Evolutionary conservation across 2,113 vertebrate species (phyloP).

Genomic region (Penelope pileata): DNA sequence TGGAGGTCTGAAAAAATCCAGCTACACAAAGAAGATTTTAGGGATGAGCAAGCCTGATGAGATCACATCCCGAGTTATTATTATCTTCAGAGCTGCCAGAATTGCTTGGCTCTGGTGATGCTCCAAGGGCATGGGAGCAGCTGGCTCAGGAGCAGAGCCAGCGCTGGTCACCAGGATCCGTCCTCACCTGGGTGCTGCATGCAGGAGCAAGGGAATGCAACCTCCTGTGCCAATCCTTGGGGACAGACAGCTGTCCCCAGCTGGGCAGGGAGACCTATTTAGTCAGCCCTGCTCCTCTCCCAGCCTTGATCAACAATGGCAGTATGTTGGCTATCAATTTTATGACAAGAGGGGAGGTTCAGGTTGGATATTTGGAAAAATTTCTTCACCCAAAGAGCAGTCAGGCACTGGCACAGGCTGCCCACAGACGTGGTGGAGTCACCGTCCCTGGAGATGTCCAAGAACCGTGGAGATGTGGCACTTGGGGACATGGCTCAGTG

Average conservation of each 20-base stretch:
- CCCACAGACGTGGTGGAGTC: no score
- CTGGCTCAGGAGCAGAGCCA: not conserved
- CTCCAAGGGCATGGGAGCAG: not conserved
- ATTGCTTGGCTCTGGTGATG: not conserved
- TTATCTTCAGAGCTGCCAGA: not conserved
- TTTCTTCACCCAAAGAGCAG: no score
- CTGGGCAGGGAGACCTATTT: not conserved
- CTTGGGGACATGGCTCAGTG: no score
- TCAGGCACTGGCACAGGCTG: no score
- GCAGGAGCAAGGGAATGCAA: accelerated
- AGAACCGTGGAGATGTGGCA: no score
- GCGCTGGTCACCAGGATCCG: accelerated
- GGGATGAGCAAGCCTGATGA: not conserved
- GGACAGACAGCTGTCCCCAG: not conserved
- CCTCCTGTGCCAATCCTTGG: not conserved
- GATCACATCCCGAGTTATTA: not conserved
- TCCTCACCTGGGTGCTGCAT: not conserved
- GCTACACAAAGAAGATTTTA: not conserved
- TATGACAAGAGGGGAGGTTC: no score
- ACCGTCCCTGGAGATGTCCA: no score
- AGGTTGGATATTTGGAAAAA: no score
- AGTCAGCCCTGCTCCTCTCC: not conserved
- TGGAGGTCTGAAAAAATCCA: not conserved
- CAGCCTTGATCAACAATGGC: accelerated
- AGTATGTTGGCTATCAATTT: no score